Evolutionary conservation across 2,888 invertebrate species (phyloP).

Genomic region (Nyleta sp.): DNA sequence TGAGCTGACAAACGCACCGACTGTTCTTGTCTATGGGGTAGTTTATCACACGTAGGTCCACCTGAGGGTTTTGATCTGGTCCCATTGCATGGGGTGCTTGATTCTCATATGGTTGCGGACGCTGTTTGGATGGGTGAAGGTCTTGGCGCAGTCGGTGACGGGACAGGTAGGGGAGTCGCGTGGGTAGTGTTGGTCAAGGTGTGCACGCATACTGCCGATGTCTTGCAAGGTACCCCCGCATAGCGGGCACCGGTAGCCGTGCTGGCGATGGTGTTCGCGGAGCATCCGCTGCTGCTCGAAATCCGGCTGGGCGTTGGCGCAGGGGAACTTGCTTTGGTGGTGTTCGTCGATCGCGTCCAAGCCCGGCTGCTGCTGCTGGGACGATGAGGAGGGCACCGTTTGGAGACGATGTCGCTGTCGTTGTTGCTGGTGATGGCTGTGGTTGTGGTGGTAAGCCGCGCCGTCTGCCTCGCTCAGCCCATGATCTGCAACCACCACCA

Average conservation of each 20-base stretch:
- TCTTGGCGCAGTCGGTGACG: slow-evolving; percentile 88
- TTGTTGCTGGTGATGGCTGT: slow-evolving; percentile 78
- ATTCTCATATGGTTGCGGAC: slow-evolving; percentile 94
- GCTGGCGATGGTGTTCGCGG: slow-evolving; percentile 80
- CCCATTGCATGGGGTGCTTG: slow-evolving; percentile 92
- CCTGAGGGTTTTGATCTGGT: slow-evolving; percentile 91
- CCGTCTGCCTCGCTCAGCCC: slow-evolving; percentile 79
- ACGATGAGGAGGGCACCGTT: slow-evolving; percentile 53
- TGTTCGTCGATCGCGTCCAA: slow-evolving; percentile 72
- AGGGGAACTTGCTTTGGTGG: slow-evolving; percentile 79
- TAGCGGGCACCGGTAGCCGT: slow-evolving; percentile 87
- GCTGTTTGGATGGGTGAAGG: slow-evolving; percentile 93
- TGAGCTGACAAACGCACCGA: no score
- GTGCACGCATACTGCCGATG: slow-evolving; percentile 87
- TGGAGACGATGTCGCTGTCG: slow-evolving; percentile 69
- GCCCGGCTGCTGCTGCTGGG: slow-evolving; percentile 65
- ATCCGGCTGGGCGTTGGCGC: slow-evolving; percentile 78
- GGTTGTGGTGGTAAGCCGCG: slow-evolving; percentile 81
- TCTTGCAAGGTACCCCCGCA: slow-evolving; percentile 88
- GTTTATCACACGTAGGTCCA: slow-evolving; percentile 86
- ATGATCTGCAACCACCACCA: slow-evolving; percentile 83
- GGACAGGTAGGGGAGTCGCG: slow-evolving; percentile 93
- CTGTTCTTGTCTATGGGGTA: no score
- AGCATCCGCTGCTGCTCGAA: slow-evolving; percentile 76
- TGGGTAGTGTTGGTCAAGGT: slow-evolving; percentile 92